Conservation (phyloP, 2,113 vertebrate genomes). For the Oncorhynchus tshawytscha region DNA sequence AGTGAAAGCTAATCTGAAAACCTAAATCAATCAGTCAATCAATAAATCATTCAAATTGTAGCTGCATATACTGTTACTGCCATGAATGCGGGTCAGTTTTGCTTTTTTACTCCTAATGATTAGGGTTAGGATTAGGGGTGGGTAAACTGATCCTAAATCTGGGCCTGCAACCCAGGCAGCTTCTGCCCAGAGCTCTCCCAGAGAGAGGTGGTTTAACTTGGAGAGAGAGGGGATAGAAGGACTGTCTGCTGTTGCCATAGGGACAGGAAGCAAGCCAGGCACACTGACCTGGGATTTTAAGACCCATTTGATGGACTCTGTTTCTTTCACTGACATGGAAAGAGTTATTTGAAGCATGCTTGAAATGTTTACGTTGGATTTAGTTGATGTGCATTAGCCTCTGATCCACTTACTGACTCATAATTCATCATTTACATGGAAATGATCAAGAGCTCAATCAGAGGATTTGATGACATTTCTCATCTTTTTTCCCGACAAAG, state of each 20-base stretch:
- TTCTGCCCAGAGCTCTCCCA: neutral
- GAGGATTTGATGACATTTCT: too few species aligned
- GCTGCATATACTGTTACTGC: too few species aligned
- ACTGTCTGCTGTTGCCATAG: constrained; percentile 59
- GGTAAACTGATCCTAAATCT: neutral
- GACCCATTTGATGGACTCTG: neutral
- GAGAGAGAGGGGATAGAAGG: neutral
- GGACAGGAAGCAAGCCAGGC: constrained; percentile 38
- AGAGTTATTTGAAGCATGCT: too few species aligned
- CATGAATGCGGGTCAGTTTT: neutral
- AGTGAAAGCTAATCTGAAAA: neutral
- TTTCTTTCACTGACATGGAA: neutral
- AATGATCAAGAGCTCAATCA: too few species aligned
- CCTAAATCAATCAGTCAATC: too few species aligned
- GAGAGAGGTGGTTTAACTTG: constrained; percentile 21
- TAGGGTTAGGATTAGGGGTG: neutral
- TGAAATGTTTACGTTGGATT: too few species aligned
- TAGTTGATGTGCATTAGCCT: too few species aligned
- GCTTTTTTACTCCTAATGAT: neutral
- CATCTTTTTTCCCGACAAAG: too few species aligned
- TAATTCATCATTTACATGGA: too few species aligned
- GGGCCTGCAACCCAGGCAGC: neutral
- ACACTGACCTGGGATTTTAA: constrained; percentile 1
- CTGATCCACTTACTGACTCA: too few species aligned
- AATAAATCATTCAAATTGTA: too few species aligned